Base-by-base conservation (phyloP, 2,113 vertebrate genomes). In the Perca schrenkii region DNA sequence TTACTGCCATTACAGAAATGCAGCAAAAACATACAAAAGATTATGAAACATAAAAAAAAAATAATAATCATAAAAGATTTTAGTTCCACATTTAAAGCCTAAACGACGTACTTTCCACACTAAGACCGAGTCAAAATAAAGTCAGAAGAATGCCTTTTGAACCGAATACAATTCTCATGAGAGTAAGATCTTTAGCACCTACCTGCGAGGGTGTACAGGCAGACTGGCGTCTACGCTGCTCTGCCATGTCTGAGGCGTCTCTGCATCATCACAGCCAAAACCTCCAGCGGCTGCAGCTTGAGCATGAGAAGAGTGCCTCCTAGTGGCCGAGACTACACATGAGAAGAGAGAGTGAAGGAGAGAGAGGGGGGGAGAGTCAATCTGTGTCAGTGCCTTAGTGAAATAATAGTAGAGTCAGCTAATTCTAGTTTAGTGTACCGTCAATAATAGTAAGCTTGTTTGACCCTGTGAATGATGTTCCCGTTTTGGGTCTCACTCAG, bases 271-370 rank as follows among this genome's bases (percentile, higher is more conserved):
- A 22, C 80, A 70, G 85, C 68, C 28, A 46, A 28, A 88, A 83
- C 70, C 49, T 65, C 79, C 77, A 74, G 57, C 21, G 1, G 80
- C 78, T 52, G 81, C 74, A 50, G 81, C 36, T 93, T 87, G 61
- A 91, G 90, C 83, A 95, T 85, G 95, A 92, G 93, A 95, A 96
- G 93, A 96, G 93, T 92, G 95, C 94, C 95, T 92, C 94, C 95
- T 94, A 90, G 92, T 95, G 95, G 94, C 50, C 15, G 22, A 57
- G 49, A 50, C 21, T 0, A 49, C 47, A 47, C 68, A 80, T 77
- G 56, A 74, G 74, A 8, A 47, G 46, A 15, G 62, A 56, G 65
- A 53, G 77, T 52, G 61, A 22, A 43, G 57, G 74, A 74, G 70
- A 76, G 54, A 58, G 31, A 4, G 31, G 31, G 76, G 36, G 69